Base-by-base conservation (phyloP, 1,140 invertebrate species). In the Pseudomyrmex sp. region DNA sequence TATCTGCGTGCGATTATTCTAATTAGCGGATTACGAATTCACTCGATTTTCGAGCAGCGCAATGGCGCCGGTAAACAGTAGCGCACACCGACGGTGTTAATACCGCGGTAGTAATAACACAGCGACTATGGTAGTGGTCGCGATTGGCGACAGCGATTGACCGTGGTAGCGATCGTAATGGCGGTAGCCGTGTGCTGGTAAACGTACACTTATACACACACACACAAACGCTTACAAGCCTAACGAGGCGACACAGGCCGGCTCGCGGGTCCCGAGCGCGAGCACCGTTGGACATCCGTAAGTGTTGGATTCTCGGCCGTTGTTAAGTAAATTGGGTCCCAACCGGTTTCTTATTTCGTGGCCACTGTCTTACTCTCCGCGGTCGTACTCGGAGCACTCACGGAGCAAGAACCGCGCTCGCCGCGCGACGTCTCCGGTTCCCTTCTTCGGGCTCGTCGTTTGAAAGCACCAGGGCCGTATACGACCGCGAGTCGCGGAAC, bases 311-410 rank as follows among this genome's bases (percentile, higher is more conserved):
- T 94, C 94, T 90, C 94, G 89, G 86, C 83, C 92, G 94, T 94
- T 94, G 94, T 94, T 94, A 94, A 94, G 93, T 94, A 94, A 94
- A 94, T 94, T 94, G 94, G 93, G 91, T 92, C 91, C 92, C 90
- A 94, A 94, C 94, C 93, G 94, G 93, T 94, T 94, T 94, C 93
- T 94, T 92, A 94, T 94, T 94, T 93, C 91, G 92, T 93, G 90
- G 93, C 91, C 93, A 94, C 94, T 93, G 94, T 94, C 92, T 94
- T 94, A 94, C 93, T 94, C 93, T 83, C 66, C 63, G 79, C 72
- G 68, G 50, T 79, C 85, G 79, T 86, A 87, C 82, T 54, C 44
- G 69, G 69, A 61, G n/a, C 82, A 79, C 69, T 73, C 86, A 68
- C 86, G 52, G 44, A 54, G 68, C 85, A 88, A 88, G 88, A 88